Evolutionary conservation across 2,888 invertebrate species (phyloP).

Genomic region (Microplitis manilae): DNA sequence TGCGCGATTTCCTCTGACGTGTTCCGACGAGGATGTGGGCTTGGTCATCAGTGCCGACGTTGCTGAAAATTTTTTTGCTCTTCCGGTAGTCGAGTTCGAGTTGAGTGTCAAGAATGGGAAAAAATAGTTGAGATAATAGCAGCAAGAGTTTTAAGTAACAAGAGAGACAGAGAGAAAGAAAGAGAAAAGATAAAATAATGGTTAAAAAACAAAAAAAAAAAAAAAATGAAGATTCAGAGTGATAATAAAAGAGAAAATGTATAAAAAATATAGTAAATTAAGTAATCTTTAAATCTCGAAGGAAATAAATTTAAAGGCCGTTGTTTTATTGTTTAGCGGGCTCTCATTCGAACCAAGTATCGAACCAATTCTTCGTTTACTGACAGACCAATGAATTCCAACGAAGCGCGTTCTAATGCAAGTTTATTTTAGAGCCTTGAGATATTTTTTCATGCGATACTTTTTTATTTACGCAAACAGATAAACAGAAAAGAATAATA

Average conservation of each 20-base stretch:
- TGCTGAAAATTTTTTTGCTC: constrained; percentile 63
- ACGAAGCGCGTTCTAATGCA: neutral
- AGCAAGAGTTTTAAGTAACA: constrained; percentile 3
- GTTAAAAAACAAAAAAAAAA: neutral
- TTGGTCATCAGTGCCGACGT: constrained; percentile 66
- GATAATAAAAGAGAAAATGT: neutral
- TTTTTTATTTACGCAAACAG: neutral
- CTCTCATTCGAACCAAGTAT: neutral
- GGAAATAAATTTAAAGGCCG: constrained; percentile 8
- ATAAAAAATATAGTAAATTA: neutral
- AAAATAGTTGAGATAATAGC: constrained; percentile 13
- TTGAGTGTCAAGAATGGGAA: constrained; percentile 30
- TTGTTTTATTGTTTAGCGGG: neutral
- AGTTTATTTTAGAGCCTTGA: neutral
- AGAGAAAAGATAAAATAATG: neutral
- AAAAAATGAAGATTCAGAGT: neutral
- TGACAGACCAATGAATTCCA: neutral
- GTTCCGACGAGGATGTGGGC: constrained; percentile 62
- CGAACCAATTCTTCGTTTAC: neutral
- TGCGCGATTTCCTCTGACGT: constrained; percentile 67
- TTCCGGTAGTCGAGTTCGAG: constrained; percentile 27
- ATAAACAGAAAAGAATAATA: neutral
- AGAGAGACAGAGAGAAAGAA: neutral
- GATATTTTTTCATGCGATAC: neutral
- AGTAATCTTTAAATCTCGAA: neutral